A percentile compares a stretch with the other conserved stretches of the same genome.
Evolutionary conservation across 2,113 vertebrate species (phyloP).

Genomic region (Polypterus senegalus): DNA sequence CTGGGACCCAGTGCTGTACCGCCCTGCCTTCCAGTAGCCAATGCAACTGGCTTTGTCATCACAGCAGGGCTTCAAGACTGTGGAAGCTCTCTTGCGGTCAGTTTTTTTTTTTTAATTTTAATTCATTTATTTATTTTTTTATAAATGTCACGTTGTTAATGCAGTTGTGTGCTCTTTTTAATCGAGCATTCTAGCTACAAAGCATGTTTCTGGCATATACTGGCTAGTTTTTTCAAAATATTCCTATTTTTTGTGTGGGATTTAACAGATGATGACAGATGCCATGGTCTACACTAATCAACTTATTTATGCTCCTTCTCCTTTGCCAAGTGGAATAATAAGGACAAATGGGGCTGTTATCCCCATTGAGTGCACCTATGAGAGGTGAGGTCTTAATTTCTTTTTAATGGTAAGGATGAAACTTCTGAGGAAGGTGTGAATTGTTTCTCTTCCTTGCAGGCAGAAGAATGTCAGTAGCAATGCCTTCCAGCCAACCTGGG

Average conservation of each 20-base stretch:
- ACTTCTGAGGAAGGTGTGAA: no score
- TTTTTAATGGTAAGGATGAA: not conserved
- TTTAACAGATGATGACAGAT: constrained; percentile 32
- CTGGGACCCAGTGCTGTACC: not conserved
- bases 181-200: not conserved
- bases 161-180: not conserved
- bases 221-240: constrained; percentile 35
- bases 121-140: no score
- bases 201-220: constrained; percentile 1
- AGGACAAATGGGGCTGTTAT: constrained; percentile 26
- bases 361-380: constrained; percentile 45
- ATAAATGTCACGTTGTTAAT: not conserved
- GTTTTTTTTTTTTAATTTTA: no score
- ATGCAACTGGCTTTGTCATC: not conserved
- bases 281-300: constrained; percentile 39
- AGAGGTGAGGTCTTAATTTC: constrained; percentile 23
- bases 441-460: constrained; percentile 20
- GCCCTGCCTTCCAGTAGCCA: not conserved
- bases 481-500: constrained; percentile 34
- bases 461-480: constrained; percentile 25
- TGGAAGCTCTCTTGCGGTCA: not conserved
- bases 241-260: constrained; percentile 21
- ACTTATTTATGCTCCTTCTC: constrained; percentile 35
- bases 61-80: not conserved
- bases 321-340: constrained; percentile 28